Evolutionary conservation across 2,797 vertebrate genomes (phyloP).

Genomic region (Pelochelys cantorii): DNA sequence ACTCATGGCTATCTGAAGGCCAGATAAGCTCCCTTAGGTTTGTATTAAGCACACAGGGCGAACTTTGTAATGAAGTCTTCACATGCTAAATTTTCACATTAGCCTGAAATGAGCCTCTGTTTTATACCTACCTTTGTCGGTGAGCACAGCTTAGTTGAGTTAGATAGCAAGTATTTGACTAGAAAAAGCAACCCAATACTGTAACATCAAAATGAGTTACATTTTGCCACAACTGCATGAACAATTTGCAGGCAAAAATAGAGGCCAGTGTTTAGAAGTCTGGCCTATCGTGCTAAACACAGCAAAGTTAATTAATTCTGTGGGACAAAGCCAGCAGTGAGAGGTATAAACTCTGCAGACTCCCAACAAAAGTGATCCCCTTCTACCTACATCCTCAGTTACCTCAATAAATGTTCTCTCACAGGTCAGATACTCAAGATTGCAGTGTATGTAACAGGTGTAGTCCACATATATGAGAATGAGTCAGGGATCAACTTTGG

Average conservation of each 20-base stretch:
- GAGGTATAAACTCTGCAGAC: background rate
- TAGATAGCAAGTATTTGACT: conserved; percentile 56
- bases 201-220: conserved; percentile 25
- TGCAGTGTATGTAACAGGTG: too few species aligned
- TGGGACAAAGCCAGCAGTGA: background rate
- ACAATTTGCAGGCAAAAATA: background rate
- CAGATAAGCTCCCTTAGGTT: conserved; percentile 38
- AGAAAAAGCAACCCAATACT: conserved; percentile 21
- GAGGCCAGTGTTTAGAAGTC: conserved; percentile 13
- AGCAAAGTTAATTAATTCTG: background rate
- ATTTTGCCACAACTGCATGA: conserved; percentile 3
- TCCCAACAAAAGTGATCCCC: background rate
- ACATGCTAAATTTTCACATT: conserved; percentile 57
- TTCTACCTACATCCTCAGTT: background rate
- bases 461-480: background rate
- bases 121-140: conserved; percentile 36
- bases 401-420: background rate
- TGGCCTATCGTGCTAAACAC: background rate
- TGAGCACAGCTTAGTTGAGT: conserved; percentile 48
- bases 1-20: conserved; percentile 23
- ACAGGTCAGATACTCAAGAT: background rate
- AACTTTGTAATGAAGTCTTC: conserved; percentile 59
- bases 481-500: background rate
- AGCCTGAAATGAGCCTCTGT: conserved; percentile 36
- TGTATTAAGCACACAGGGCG: conserved; percentile 42